phyloP scores from a whole-genome alignment of 2,888 invertebrate species.

The Pristionchus maxplancki region DNA sequence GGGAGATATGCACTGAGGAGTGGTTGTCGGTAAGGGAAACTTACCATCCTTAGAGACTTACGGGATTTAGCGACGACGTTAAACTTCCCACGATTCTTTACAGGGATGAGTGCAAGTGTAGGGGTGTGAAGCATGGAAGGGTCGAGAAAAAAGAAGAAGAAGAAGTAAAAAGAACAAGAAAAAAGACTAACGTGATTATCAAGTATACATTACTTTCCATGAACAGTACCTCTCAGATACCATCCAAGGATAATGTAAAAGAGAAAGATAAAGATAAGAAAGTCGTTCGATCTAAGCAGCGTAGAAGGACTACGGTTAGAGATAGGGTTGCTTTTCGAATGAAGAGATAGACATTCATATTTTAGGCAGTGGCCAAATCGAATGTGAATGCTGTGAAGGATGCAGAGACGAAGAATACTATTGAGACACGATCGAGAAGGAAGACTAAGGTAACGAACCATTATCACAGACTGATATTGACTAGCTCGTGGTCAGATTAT shows the following conservation, averaged over 20 bases:
- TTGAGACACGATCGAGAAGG: background rate
- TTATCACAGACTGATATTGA: background rate
- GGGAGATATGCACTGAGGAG: background rate
- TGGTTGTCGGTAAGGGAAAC: background rate
- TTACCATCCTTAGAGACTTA: background rate
- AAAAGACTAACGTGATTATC: background rate
- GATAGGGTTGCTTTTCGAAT: background rate
- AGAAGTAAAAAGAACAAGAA: background rate
- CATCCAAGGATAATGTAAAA: background rate
- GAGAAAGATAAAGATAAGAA: background rate
- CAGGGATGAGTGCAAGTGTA: slow-evolving; percentile 15
- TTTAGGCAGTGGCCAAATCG: background rate
- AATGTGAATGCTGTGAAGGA: background rate
- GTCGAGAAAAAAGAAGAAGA: background rate
- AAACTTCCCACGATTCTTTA: background rate
- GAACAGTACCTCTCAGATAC: background rate
- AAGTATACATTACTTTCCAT: background rate
- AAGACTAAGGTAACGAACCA: background rate
- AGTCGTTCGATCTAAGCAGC: background rate
- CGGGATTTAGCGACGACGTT: background rate
- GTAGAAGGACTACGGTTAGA: background rate
- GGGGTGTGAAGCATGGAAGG: background rate
- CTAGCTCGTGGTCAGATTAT: background rate
- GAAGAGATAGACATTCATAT: background rate
- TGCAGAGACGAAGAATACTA: background rate